Percentiles rank a stretch among this genome's conserved stretches.
Evolutionary conservation across 92 coral and sea anemone genomes (phyloP).

Genomic region (Pocillopora meandrina): DNA sequence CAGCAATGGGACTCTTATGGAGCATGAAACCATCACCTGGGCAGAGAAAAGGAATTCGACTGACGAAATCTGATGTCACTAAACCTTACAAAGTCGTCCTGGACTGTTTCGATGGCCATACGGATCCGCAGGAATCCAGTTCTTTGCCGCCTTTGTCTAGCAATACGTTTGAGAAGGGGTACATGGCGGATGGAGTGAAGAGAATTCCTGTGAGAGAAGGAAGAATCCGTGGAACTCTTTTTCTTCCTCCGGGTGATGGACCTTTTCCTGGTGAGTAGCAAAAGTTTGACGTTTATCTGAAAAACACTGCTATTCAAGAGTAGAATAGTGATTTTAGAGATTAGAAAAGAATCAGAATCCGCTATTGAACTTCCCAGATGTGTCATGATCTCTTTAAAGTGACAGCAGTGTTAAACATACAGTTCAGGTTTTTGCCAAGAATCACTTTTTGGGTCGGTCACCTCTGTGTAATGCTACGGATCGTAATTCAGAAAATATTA

Average conservation of each 20-base stretch:
- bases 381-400: too few species aligned
- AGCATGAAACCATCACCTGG: constrained; percentile 58
- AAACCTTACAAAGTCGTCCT: constrained; percentile 58
- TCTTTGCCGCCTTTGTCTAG: constrained; percentile 15
- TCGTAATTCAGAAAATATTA: too few species aligned
- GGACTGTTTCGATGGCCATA: constrained; percentile 53
- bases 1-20: constrained; percentile 75
- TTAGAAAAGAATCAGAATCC: too few species aligned
- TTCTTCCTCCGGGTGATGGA: constrained; percentile 58
- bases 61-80: constrained; percentile 62
- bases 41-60: constrained; percentile 50
- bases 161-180: constrained; percentile 39
- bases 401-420: too few species aligned
- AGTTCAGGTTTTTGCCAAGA: too few species aligned
- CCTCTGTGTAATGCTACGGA: too few species aligned
- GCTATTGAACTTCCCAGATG: too few species aligned
- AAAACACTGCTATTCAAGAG: too few species aligned
- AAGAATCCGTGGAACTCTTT: constrained; percentile 44
- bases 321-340: too few species aligned
- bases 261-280: constrained; percentile 49
- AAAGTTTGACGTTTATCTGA: too few species aligned
- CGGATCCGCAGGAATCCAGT: neutral
- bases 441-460: too few species aligned
- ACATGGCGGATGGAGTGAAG: constrained; percentile 45
- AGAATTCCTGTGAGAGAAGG: constrained; percentile 59